These are phyloP conservation scores for Drosophila tropicalis DNA, from an alignment of 1,140 invertebrate genomes.

Conservation along the genomic window DNA sequence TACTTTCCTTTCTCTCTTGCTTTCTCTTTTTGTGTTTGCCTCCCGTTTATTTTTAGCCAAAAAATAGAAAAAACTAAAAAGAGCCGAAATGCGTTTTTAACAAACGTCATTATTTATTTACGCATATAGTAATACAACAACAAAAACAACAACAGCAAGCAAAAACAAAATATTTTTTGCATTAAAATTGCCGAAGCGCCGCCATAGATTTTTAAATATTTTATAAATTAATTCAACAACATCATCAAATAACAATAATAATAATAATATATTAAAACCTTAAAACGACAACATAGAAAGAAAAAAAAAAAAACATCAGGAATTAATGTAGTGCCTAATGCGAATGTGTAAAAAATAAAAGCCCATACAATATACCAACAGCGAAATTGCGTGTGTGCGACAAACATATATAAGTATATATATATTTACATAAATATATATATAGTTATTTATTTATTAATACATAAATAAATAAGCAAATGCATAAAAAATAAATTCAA, in stretches of 20 bases:
- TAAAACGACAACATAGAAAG: not conserved
- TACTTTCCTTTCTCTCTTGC: constrained; percentile 1
- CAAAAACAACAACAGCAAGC: constrained; percentile 35
- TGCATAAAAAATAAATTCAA: constrained; percentile 29
- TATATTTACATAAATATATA: constrained; percentile 26
- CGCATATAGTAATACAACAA: constrained; percentile 29
- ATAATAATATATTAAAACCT: constrained; percentile 22
- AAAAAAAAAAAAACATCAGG: constrained; percentile 42
- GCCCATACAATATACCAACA: constrained; percentile 16
- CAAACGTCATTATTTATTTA: constrained; percentile 61
- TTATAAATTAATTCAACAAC: constrained; percentile 55
- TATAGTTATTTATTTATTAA: constrained; percentile 32
- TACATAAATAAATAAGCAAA: constrained; percentile 43
- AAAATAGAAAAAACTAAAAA: constrained; percentile 9
- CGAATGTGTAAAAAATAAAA: constrained; percentile 37
- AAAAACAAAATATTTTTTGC: constrained; percentile 40
- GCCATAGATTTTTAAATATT: constrained; percentile 52
- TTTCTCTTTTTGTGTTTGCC: constrained; percentile 26
- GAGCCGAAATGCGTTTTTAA: constrained; percentile 29
- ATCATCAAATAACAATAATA: constrained; percentile 33
- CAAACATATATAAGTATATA: constrained; percentile 3
- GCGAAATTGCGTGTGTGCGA: not conserved
- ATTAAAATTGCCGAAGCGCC: constrained; percentile 18
- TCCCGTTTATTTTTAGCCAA: constrained; percentile 21
- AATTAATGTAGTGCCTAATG: constrained; percentile 76